Base-by-base conservation (phyloP, 1,140 invertebrate genomes). In the Fopius arisanus region DNA sequence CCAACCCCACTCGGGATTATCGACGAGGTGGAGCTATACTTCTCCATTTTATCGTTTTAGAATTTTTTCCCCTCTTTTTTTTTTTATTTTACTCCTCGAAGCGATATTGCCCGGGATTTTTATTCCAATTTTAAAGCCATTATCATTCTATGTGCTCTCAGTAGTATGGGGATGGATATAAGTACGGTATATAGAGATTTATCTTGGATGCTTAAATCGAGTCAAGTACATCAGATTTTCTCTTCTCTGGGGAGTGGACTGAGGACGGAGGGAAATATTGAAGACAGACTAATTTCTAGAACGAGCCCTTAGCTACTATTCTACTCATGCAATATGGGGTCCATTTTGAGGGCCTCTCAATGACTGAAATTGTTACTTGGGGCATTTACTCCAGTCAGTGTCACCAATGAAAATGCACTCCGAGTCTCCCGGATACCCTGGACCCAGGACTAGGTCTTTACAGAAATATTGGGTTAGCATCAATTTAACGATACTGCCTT, bases 51-150 rank as follows among this genome's bases (percentile, higher is more conserved):
- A 59, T 59, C 54, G 54, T 59, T 59, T 59, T 59, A 12, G 26
- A 12, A 59, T 23, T 59, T 59, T 59, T 59, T 23, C 19, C 19
- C n/a, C 43, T 48, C 43, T 48, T n/a, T 6, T 9, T 48, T 48
- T 19, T 59, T 28, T 59, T 59, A 19, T 59, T 59, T 14, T 26
- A 59, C 54, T 59, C 43, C 43, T 51, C 54, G 54, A 59, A 59
- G 54, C 54, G 54, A 59, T 59, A 59, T 59, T 59, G 54, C 54
- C 54, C 23, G 54, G 54, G 54, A 59, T 59, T 59, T 59, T 59
- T 59, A 59, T 59, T 59, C 54, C 54, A 59, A 59, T 59, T 59
- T 59, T 59, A 59, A 59, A 59, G 54, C 54, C 54, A 59, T 59
- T 59, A 59, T 59, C 54, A 59, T 59, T 59, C 54, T 59, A 59